Percentiles rank a stretch among this genome's conserved stretches.
These are phyloP conservation scores for Aphodius sticticus DNA, from an alignment of 2,888 invertebrate genomes.

Conservation along the genomic window DNA sequence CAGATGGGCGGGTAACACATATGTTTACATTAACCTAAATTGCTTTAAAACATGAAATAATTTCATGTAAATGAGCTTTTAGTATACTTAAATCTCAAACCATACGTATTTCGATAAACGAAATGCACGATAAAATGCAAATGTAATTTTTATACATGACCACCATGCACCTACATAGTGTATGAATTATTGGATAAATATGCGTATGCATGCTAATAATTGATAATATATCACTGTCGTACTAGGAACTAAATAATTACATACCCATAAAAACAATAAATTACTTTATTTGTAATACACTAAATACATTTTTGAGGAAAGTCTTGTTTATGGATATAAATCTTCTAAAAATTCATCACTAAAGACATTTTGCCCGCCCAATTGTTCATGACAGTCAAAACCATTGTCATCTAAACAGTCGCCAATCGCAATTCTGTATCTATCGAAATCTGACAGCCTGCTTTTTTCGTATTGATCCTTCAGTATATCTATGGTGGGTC, in stretches of 20 bases:
- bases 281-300: conserved; percentile 8
- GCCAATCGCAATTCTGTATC: conserved; percentile 44
- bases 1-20: neutral
- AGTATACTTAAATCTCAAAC: neutral
- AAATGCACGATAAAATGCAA: neutral
- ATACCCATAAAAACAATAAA: neutral
- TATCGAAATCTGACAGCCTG: conserved; percentile 45
- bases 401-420: conserved; percentile 48
- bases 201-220: neutral
- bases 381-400: conserved; percentile 37
- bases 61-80: conserved; percentile 9
- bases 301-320: neutral
- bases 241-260: neutral
- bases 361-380: neutral
- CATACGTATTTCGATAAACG: neutral
- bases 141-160: neutral
- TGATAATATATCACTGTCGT: neutral
- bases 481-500: conserved; percentile 53
- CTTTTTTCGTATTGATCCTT: conserved; percentile 40
- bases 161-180: neutral
- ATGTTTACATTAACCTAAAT: neutral
- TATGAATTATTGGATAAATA: neutral
- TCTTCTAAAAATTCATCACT: conserved; percentile 28
- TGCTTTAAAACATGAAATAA: neutral
- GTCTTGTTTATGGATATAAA: conserved; percentile 9